These are phyloP conservation scores for Nothobranchius kuhntae DNA, from an alignment of 2,113 vertebrate genomes.

Conservation along the genomic window DNA sequence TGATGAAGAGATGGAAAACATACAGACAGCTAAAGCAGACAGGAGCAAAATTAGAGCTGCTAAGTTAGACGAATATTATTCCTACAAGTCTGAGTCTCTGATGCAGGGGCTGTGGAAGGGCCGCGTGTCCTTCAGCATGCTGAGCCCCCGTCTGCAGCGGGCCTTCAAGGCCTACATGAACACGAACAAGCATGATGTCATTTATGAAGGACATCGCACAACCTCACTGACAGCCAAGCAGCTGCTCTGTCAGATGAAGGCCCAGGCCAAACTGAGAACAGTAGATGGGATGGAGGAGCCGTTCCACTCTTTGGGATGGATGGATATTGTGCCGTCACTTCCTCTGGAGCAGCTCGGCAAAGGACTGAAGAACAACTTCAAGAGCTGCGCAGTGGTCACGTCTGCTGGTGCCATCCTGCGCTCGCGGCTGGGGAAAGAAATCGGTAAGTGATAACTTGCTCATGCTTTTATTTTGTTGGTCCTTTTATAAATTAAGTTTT, in stretches of 20 bases:
- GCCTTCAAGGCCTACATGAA: conserved; percentile 90
- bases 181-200: conserved; percentile 91
- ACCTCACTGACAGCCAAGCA: conserved; percentile 69
- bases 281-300: conserved; percentile 91
- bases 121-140: conserved; percentile 85
- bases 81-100: conserved; percentile 86
- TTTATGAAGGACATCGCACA: conserved; percentile 80
- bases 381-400: conserved; percentile 92
- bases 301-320: conserved; percentile 90
- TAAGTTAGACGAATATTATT: conserved; percentile 82
- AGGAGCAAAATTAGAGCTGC: conserved; percentile 23
- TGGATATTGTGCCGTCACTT: conserved; percentile 82
- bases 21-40: conserved; percentile 46
- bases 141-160: conserved; percentile 90
- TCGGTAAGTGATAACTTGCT: conserved; percentile 75
- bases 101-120: conserved; percentile 90
- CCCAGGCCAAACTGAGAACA: conserved; percentile 81
- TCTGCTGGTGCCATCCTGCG: conserved; percentile 95
- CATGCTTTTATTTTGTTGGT: not conserved
- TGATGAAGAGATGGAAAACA: conserved; percentile 41
- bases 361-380: conserved; percentile 67
- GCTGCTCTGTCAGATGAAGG: conserved; percentile 89
- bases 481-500: no score
- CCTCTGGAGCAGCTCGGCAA: conserved; percentile 81
- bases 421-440: conserved; percentile 92